phyloP scores from a whole-genome alignment of 2,113 vertebrate species.

The Strix aluco region DNA sequence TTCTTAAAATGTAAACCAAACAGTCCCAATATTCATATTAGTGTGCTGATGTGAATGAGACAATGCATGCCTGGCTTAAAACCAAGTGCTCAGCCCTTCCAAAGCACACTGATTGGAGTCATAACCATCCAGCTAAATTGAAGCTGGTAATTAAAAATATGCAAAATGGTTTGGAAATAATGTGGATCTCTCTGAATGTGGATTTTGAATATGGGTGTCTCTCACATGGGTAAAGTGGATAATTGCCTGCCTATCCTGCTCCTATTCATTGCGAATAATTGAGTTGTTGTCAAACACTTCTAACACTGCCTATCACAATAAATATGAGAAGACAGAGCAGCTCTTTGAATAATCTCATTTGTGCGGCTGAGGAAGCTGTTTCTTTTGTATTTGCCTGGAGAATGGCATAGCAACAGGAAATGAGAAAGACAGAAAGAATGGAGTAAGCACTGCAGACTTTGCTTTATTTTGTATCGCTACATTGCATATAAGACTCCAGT shows the following conservation, averaged over 20 bases:
- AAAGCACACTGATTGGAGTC: constrained; percentile 57
- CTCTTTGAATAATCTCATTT: constrained; percentile 54
- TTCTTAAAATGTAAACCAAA: not conserved
- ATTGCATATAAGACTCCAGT: not conserved
- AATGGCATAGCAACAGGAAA: constrained; percentile 64
- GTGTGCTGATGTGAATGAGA: not conserved
- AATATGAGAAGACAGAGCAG: constrained; percentile 38
- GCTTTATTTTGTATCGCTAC: not conserved
- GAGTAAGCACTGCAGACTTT: not conserved
- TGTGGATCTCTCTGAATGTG: constrained; percentile 36
- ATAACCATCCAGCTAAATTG: constrained; percentile 36
- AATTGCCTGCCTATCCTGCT: constrained; percentile 63
- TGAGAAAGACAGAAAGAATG: not conserved
- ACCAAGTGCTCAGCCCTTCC: constrained; percentile 52
- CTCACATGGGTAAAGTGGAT: constrained; percentile 59
- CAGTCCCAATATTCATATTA: not conserved
- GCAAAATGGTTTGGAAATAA: constrained; percentile 61
- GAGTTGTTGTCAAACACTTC: constrained; percentile 72
- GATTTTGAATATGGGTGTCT: constrained; percentile 60
- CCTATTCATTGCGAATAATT: constrained; percentile 58
- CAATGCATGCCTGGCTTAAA: constrained; percentile 9
- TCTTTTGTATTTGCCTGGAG: constrained; percentile 43
- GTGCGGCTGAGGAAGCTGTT: constrained; percentile 42
- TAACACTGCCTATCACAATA: constrained; percentile 58
- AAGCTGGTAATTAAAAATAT: constrained; percentile 69